Percentiles rank a stretch among this genome's conserved stretches.
phyloP scores from a whole-genome alignment of 2,888 invertebrate species.

The Scotopteryx bipunctaria region DNA sequence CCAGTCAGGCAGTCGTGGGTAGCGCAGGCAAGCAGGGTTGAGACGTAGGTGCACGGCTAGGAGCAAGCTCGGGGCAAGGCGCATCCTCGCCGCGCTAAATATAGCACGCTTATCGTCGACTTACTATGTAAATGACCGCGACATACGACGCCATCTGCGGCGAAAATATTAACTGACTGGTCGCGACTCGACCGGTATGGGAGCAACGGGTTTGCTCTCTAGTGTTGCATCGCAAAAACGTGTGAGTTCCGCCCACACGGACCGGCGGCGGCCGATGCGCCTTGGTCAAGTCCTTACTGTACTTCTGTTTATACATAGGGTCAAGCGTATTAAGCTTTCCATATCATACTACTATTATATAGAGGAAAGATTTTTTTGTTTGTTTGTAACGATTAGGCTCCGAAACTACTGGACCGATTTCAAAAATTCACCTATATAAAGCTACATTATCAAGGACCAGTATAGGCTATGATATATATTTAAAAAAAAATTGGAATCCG shows the following conservation, averaged over 20 bases:
- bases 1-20: constrained; percentile 9
- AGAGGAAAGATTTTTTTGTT: no score
- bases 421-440: no score
- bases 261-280: constrained; percentile 29
- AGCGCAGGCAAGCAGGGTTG: constrained; percentile 25
- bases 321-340: constrained; percentile 2
- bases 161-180: constrained; percentile 71
- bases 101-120: constrained; percentile 79
- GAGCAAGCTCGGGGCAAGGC: constrained; percentile 51
- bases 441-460: no score
- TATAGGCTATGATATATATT: no score
- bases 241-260: constrained; percentile 67
- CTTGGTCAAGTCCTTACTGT: constrained; percentile 20
- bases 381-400: no score
- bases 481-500: no score
- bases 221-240: constrained; percentile 64
- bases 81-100: constrained; percentile 74
- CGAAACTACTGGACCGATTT: no score
- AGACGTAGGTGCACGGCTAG: constrained; percentile 59
- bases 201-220: constrained; percentile 58
- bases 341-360: no score
- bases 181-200: constrained; percentile 59
- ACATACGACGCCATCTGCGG: constrained; percentile 75
- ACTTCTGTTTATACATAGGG: constrained; percentile 15
- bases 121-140: constrained; percentile 82